Base-by-base conservation (phyloP, 2,797 vertebrate species). In the Kryptopterus vitreolus region DNA sequence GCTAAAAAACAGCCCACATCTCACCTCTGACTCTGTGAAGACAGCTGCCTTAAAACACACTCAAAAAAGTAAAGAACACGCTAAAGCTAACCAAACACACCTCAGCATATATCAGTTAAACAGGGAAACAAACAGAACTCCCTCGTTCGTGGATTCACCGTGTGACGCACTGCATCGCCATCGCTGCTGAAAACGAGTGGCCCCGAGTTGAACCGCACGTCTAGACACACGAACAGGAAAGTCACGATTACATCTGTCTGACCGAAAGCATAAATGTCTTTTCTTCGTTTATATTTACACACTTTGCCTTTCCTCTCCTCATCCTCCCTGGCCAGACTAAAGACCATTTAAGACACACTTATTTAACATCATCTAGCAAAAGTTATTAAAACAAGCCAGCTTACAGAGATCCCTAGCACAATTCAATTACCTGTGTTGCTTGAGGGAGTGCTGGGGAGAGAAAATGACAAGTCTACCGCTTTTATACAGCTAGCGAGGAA, bases 381-480 rank as follows among this genome's bases (percentile, higher is more conserved):
- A 93, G 93, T 94, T 94, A 94, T 94, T 94, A 94, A 94, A 93
- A 94, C 92, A 93, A 93, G 91, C 88, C 91, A 90, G 92, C 88
- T 92, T 91, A 91, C 88, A 81, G 89, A 91, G 90, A 92, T 91
- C 92, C 87, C 90, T 90, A 91, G 89, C 91, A 92, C 91, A 94
- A 93, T 94, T 94, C 92, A 93, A 94, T 94, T 94, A 94, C 92
- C 91, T 93, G 89, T 88, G 88, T 94, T 92, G 93, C 93, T 93
- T 88, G 83, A 93, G 93, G 93, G 90, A 89, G 86, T 86, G 89
- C 84, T 66, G 38, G 46, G 83, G 82, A 85, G 81, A 89, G 85
- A 88, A 89, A 87, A 90, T 88, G 90, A 88, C 88, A 81, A 86
- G 87, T 89, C 87, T 86, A 86, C 86, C 84, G 87, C 89, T 90